Percentiles rank a stretch among this genome's conserved stretches.
Conservation (phyloP, 2,888 invertebrate species). For the Agrenia bidenticulata region DNA sequence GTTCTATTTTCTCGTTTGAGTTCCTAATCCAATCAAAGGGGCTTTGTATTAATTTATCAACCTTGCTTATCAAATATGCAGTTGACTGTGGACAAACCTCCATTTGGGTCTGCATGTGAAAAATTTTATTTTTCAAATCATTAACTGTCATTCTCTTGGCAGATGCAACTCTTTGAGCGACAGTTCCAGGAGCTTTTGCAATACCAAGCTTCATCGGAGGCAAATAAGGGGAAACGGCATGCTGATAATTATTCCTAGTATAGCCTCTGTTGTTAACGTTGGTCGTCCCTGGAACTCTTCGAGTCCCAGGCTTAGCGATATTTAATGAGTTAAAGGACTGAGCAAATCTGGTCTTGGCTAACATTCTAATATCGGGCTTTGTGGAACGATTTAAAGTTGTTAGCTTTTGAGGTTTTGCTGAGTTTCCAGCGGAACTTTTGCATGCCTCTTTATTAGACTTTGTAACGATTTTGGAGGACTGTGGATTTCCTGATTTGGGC, state of each 20-base stretch:
- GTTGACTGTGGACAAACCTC: conserved; percentile 17
- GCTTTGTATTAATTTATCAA: too few species aligned
- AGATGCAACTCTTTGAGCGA: conserved; percentile 33
- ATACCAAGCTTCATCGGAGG: conserved; percentile 25
- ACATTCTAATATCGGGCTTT: too few species aligned
- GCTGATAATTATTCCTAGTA: not conserved
- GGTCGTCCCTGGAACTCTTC: conserved; percentile 6
- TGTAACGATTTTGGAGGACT: too few species aligned
- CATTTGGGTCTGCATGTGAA: conserved; percentile 24
- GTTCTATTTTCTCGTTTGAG: conserved; percentile 37
- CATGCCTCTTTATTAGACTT: too few species aligned
- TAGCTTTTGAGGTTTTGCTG: too few species aligned
- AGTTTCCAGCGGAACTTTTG: too few species aligned
- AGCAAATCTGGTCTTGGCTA: not conserved
- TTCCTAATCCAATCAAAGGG: conserved; percentile 17
- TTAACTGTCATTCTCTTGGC: conserved; percentile 40
- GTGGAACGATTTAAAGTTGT: too few species aligned
- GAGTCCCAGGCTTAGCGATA: not conserved
- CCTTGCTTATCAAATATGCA: too few species aligned
- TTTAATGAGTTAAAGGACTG: not conserved
- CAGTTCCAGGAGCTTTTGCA: conserved; percentile 18
- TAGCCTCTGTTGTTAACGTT: conserved; percentile 1
- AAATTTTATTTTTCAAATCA: conserved; percentile 37
- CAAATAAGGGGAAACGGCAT: not conserved
- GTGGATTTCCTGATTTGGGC: too few species aligned